phyloP scores from a whole-genome alignment of 2,113 vertebrate species.

The Muntiacus reevesi region DNA sequence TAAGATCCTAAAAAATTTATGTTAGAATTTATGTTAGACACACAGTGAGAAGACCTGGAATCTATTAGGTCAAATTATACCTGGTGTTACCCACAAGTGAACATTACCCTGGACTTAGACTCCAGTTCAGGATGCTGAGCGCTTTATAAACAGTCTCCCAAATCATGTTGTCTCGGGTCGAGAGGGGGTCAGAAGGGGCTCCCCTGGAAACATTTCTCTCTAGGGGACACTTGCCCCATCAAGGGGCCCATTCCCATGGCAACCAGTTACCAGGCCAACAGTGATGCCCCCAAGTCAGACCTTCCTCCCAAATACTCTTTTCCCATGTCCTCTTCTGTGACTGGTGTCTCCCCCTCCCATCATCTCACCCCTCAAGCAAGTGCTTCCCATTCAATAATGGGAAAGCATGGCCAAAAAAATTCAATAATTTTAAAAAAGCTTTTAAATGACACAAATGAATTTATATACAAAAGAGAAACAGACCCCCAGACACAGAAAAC shows the following conservation, averaged over 20 bases:
- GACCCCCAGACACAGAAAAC: neutral
- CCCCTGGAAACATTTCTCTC: neutral
- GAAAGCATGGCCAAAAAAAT: rapidly evolving
- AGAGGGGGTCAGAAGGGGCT: neutral
- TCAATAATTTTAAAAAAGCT: neutral
- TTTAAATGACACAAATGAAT: neutral
- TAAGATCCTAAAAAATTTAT: too few species aligned
- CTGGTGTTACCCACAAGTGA: neutral
- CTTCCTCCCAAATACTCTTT: neutral
- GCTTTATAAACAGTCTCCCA: neutral
- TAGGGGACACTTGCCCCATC: neutral
- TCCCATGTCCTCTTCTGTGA: neutral
- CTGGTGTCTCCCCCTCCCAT: too few species aligned
- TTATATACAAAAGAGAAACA: neutral
- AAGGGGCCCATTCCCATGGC: neutral
- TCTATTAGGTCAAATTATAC: slow-evolving; percentile 37
- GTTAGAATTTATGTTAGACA: neutral
- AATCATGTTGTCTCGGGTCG: neutral
- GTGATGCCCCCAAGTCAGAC: neutral
- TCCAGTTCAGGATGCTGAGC: neutral
- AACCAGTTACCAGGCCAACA: neutral
- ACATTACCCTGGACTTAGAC: neutral
- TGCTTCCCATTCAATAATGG: neutral
- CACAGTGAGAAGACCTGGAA: slow-evolving; percentile 17
- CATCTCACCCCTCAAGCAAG: neutral